A percentile compares a stretch with the other conserved stretches of the same genome.
phyloP scores from a whole-genome alignment of 2,113 vertebrate species.

The Brienomyrus brachyistius region DNA sequence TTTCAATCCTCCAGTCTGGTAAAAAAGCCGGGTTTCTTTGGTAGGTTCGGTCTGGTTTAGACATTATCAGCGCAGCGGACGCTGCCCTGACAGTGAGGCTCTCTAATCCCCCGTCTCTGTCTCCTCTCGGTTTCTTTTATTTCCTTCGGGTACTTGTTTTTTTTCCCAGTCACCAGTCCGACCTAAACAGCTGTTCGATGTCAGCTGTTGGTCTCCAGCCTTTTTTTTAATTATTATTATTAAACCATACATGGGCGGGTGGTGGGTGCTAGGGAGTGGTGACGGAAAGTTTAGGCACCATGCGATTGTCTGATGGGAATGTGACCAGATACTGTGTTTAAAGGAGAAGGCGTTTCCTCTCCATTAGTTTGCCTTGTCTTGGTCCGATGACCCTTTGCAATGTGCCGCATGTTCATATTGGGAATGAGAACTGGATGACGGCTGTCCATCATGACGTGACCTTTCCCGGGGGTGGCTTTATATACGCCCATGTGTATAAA shows the following conservation, averaged over 20 bases:
- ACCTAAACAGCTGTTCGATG: conserved; percentile 63
- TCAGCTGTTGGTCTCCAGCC: conserved; percentile 58
- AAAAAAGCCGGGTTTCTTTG: conserved; percentile 48
- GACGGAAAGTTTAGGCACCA: neutral
- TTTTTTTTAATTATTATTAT: conserved; percentile 24
- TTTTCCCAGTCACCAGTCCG: conserved; percentile 33
- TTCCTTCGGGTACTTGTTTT: conserved; percentile 28
- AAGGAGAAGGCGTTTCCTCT: neutral
- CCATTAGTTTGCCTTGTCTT: neutral
- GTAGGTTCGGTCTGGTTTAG: conserved; percentile 55
- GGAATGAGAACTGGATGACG: neutral
- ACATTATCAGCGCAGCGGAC: conserved; percentile 36
- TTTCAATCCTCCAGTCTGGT: conserved; percentile 26
- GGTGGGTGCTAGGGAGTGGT: conserved; percentile 33
- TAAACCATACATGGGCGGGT: conserved; percentile 36
- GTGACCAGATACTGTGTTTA: neutral
- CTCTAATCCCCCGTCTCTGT: neutral
- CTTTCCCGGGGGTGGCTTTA: neutral
- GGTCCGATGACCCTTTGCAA: neutral
- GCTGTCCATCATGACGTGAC: neutral
- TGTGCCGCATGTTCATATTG: neutral
- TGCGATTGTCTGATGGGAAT: neutral
- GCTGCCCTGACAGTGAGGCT: conserved; percentile 14
- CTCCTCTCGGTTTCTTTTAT: neutral
- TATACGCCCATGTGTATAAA: neutral